These are phyloP conservation scores for Cottus gobio DNA, from an alignment of 2,113 vertebrate species.

Conservation along the genomic window DNA sequence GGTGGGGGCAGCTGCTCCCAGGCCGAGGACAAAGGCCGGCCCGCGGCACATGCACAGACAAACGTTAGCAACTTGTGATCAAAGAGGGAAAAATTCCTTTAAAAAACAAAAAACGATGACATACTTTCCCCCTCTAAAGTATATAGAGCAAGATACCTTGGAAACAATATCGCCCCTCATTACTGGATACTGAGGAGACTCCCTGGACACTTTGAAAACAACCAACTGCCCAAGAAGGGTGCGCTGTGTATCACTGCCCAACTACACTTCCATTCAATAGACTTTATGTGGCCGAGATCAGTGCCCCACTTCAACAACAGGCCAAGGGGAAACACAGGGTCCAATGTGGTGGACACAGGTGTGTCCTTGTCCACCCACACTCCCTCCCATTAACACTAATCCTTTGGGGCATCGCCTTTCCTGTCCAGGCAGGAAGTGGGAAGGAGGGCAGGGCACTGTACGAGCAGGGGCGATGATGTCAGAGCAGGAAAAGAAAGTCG, in stretches of 20 bases:
- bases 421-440: conserved; percentile 74
- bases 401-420: conserved; percentile 61
- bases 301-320: conserved; percentile 53
- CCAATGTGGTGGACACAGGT: conserved; percentile 74
- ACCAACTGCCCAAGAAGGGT: conserved; percentile 3
- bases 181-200: not conserved
- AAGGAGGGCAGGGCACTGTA: conserved; percentile 44
- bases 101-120: not conserved
- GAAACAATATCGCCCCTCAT: conserved; percentile 10
- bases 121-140: not conserved
- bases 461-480: conserved; percentile 56
- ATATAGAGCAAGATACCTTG: not conserved
- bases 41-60: conserved; percentile 35
- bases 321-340: conserved; percentile 45
- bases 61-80: not conserved
- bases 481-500: conserved; percentile 68
- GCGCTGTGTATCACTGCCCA: not conserved
- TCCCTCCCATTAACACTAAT: conserved; percentile 31
- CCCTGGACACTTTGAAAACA: not conserved
- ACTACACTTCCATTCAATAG: not conserved
- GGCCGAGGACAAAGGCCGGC: conserved; percentile 49
- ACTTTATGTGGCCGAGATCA: conserved; percentile 14
- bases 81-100: not conserved
- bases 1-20: conserved; percentile 50
- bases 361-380: conserved; percentile 72